A percentile compares a stretch with the other conserved stretches of the same genome.
These are phyloP conservation scores for Tenrec ecaudatus DNA, from an alignment of 2,113 vertebrate species.

Conservation along the genomic window DNA sequence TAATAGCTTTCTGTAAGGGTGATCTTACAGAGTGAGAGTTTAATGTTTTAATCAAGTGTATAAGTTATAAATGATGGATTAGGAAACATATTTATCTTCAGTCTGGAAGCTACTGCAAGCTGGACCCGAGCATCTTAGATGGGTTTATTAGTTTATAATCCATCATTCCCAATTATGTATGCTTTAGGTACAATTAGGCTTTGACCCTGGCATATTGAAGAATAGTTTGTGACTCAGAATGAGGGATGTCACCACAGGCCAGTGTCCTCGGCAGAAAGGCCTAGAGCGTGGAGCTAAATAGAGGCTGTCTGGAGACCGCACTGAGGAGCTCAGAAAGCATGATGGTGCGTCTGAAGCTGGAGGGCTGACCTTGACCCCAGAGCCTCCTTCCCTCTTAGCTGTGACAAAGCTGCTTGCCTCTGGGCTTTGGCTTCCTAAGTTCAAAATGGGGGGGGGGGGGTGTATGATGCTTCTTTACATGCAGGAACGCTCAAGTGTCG, in stretches of 20 bases:
- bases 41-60: constrained; percentile 82
- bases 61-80: constrained; percentile 84
- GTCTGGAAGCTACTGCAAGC: constrained; percentile 81
- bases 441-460: neutral
- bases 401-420: constrained; percentile 1
- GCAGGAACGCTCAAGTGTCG: constrained; percentile 66
- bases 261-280: constrained; percentile 58
- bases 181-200: constrained; percentile 68
- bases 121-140: constrained; percentile 68
- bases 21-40: constrained; percentile 76
- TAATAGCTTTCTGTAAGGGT: constrained; percentile 79
- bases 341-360: neutral
- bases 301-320: constrained; percentile 23
- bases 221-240: constrained; percentile 72
- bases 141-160: constrained; percentile 80
- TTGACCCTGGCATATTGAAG: constrained; percentile 76
- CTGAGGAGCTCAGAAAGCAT: neutral
- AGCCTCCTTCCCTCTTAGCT: neutral
- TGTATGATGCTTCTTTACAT: constrained; percentile 46
- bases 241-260: constrained; percentile 58
- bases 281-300: neutral
- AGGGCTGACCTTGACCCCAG: neutral
- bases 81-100: constrained; percentile 79
- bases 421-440: constrained; percentile 27
- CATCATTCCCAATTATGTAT: constrained; percentile 68